These are phyloP conservation scores for Drosophila micromelanica DNA, from an alignment of 1,140 invertebrate genomes.

Conservation along the genomic window DNA sequence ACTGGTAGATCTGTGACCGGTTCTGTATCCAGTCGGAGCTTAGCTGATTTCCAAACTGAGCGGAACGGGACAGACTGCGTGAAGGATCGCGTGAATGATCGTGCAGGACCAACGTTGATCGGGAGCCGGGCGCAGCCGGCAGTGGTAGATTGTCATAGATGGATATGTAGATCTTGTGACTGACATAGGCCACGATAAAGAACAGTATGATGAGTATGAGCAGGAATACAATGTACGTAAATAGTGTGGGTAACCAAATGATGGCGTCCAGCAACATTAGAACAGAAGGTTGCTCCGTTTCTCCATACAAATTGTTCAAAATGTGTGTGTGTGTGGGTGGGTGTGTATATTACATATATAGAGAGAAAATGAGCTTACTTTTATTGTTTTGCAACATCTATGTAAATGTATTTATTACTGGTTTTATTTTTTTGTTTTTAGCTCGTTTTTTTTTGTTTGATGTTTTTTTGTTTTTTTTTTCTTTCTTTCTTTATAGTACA, in stretches of 20 bases:
- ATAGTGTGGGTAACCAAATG: constrained; percentile 77
- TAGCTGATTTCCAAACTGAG: constrained; percentile 7
- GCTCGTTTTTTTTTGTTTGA: constrained; percentile 41
- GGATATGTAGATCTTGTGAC: constrained; percentile 76
- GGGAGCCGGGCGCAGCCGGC: constrained; percentile 30
- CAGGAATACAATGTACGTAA: constrained; percentile 73
- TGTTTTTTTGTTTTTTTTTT: constrained; percentile 51
- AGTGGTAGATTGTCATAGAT: constrained; percentile 78
- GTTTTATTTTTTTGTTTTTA: constrained; percentile 58
- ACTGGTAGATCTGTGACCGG: constrained; percentile 43
- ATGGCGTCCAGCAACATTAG: constrained; percentile 77
- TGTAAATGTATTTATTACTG: constrained; percentile 83
- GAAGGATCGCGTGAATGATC: constrained; percentile 16
- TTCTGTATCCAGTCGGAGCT: constrained; percentile 63
- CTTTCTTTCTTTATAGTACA: constrained; percentile 56
- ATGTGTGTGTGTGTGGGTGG: neutral
- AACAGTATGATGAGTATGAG: constrained; percentile 75
- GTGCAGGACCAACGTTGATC: constrained; percentile 18
- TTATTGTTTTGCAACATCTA: constrained; percentile 78
- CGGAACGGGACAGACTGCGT: constrained; percentile 20
- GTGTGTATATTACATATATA: neutral
- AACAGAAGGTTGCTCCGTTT: constrained; percentile 25
- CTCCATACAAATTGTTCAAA: constrained; percentile 8
- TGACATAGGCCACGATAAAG: constrained; percentile 80
- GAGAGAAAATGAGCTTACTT: neutral